Conservation (phyloP, 2,888 invertebrate genomes). For the Coecobrya sp. region DNA sequence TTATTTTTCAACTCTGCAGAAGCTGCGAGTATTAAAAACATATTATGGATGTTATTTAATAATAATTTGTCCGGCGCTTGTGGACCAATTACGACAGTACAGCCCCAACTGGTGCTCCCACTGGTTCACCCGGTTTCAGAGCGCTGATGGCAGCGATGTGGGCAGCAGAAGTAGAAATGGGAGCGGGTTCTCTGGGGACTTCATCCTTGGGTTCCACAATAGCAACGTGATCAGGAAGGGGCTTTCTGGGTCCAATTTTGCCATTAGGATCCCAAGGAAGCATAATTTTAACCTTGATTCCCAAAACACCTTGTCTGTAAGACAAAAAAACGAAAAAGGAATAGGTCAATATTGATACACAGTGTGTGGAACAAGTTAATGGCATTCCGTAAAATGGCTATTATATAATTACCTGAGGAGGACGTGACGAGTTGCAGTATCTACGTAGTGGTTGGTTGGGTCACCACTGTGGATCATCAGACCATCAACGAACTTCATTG, state of each 20-base stretch:
- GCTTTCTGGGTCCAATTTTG: conserved; percentile 99
- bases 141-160: conserved; percentile 28
- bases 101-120: conserved; percentile 69
- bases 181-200: conserved; percentile 69
- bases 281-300: conserved; percentile 98
- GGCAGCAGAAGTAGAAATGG: conserved; percentile 44
- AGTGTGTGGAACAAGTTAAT: too few species aligned
- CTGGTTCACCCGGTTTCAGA: conserved; percentile 68
- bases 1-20: conserved; percentile 66
- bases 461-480: conserved; percentile 99
- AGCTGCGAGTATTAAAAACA: conserved; percentile 64
- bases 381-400: background rate
- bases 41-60: conserved; percentile 23
- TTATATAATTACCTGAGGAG: conserved; percentile 32
- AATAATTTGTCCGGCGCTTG: background rate
- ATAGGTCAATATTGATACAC: background rate
- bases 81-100: conserved; percentile 65
- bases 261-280: conserved; percentile 99
- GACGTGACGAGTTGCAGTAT: conserved; percentile 99
- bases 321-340: conserved; percentile 22
- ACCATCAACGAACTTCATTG: conserved; percentile 99
- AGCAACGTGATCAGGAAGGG: conserved; percentile 98
- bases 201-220: conserved; percentile 99
- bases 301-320: conserved; percentile 90
- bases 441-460: conserved; percentile 99